Percentiles rank a stretch among this genome's conserved stretches.
These are phyloP conservation scores for Melanotaenia maccullochi DNA, from an alignment of 2,797 vertebrate species.

Conservation along the genomic window DNA sequence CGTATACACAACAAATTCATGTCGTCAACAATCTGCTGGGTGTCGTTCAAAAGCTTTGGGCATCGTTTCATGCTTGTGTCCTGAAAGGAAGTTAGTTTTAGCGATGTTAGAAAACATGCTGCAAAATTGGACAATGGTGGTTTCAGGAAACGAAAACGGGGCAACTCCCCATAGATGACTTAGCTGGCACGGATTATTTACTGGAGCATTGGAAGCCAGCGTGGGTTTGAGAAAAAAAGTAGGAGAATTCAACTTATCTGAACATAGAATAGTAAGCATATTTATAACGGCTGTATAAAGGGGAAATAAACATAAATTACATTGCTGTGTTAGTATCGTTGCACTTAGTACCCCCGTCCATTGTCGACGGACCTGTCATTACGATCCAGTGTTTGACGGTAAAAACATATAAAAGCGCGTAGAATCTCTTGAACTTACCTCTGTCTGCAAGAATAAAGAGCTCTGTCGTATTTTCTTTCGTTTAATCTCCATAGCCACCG, in stretches of 20 bases:
- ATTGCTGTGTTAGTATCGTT: background rate
- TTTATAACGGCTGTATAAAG: background rate
- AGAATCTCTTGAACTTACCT: slow-evolving; percentile 63
- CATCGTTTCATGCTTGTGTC: slow-evolving; percentile 54
- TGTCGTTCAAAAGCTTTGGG: slow-evolving; percentile 56
- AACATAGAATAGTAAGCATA: background rate
- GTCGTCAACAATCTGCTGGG: slow-evolving; percentile 61
- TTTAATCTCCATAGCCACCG: slow-evolving; percentile 85
- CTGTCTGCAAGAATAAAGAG: slow-evolving; percentile 70
- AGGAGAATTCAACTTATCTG: background rate
- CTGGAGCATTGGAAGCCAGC: background rate
- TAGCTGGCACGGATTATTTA: slow-evolving; percentile 2
- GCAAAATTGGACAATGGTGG: slow-evolving; percentile 13
- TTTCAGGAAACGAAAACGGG: slow-evolving; percentile 22
- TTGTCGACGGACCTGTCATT: slow-evolving; percentile 13
- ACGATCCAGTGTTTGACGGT: background rate
- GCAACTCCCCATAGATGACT: background rate
- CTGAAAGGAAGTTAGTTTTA: slow-evolving; percentile 52
- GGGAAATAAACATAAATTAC: background rate
- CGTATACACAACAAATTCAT: slow-evolving; percentile 66
- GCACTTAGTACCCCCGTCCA: slow-evolving; percentile 29
- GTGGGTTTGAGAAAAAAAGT: background rate
- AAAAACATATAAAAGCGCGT: background rate
- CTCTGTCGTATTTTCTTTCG: slow-evolving; percentile 83
- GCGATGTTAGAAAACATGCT: slow-evolving; percentile 6